Evolutionary conservation across 2,113 vertebrate genomes (phyloP), one percentile per base, ranked within the genome.

Genomic region (Barnardius zonarius): DNA sequence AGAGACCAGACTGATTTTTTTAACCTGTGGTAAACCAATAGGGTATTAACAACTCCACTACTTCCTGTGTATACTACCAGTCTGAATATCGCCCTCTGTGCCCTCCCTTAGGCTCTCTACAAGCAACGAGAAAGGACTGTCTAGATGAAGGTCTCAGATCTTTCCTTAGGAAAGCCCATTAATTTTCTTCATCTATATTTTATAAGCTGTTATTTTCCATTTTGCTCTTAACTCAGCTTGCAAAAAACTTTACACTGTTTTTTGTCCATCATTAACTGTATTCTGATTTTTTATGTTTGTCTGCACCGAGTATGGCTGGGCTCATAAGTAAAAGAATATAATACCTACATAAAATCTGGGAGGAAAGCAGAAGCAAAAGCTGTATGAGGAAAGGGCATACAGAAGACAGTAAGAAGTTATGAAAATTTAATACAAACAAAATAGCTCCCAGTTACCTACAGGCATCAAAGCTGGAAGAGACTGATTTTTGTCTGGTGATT

Each of bases 361-460:
- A 75, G 14, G 28, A 86, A 93, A 78, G 39, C 25, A 67, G 44
- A 70, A 92, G 46, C 3, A 81, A 31, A 39, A 35, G 15, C 35
- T 87, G 18, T 28, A 66, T 51, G 13, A 82, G 35, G 22, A 74
- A 84, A 83, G 17, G 20, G 11, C 37, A 75, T 84, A 30, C 27
- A 87, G 61, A 92, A 91, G 20, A 33, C 76, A 72, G 27, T 31
- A 79, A 74, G 31, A 95, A 96, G 37, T 68, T 9, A 59, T 84
- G 77, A 15, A 93, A 76, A 92, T 83, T 73, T 86, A 90, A 86
- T 83, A 33, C 27, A 92, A 92, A 89, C 74, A 81, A 95, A 91
- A 91, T 59, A 78, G 17, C 37, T 95, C 11, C 46, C 74, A 39
- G 17, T 89, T 68, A 84, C 81, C 63, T 61, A 81, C 51, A 86